These are phyloP conservation scores for Phyllotreta striolata DNA, from an alignment of 2,888 invertebrate species.

Conservation along the genomic window DNA sequence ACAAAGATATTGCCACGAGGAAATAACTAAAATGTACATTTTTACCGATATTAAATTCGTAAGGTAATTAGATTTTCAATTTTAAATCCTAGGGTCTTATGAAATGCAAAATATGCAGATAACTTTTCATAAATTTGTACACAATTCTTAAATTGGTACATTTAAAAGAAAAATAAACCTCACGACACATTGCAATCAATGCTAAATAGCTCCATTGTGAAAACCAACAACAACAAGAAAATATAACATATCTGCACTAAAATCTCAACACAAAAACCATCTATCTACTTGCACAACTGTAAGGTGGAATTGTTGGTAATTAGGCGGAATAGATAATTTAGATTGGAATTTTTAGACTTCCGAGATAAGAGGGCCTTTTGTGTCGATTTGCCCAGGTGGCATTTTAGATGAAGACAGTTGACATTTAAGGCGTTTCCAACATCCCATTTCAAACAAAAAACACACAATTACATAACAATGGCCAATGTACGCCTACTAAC, in stretches of 20 bases:
- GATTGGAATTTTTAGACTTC: conserved; percentile 46
- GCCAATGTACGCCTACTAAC: conserved; percentile 62
- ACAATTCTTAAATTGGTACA: no score
- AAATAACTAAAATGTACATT: conserved; percentile 9
- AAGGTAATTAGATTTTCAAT: no score
- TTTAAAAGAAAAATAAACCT: no score
- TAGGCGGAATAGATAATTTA: conserved; percentile 37
- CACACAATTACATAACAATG: conserved; percentile 62
- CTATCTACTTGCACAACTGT: neutral
- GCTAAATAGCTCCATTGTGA: no score
- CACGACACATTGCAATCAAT: no score
- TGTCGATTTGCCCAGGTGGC: conserved; percentile 56
- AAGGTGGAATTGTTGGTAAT: conserved; percentile 27
- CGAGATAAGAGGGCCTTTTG: conserved; percentile 44
- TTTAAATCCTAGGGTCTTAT: no score
- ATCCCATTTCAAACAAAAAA: conserved; percentile 61
- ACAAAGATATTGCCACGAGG: conserved; percentile 25
- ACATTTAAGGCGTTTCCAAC: conserved; percentile 60
- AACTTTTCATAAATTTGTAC: no score
- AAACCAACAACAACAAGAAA: no score
- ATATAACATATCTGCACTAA: neutral
- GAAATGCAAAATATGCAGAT: no score
- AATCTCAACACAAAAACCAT: conserved; percentile 14
- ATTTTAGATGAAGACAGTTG: conserved; percentile 59
- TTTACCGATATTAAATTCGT: no score